Conservation (phyloP, 2,888 invertebrate genomes). For the Spilosoma lubricipeda region DNA sequence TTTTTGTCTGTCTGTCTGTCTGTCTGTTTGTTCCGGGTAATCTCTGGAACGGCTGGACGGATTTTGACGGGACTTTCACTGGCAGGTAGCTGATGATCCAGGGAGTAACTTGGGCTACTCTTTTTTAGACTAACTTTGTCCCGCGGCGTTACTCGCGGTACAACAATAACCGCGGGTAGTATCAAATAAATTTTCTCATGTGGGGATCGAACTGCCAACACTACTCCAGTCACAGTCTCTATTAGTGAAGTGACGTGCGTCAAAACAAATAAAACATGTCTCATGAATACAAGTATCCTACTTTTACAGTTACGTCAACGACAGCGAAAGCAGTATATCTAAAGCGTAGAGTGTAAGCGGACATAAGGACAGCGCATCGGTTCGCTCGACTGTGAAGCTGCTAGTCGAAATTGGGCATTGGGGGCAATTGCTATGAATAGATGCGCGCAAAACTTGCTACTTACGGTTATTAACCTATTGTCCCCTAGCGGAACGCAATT, state of each 20-base stretch:
- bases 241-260: neutral
- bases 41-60: no score
- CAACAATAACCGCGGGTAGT: no score
- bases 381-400: slow-evolving; percentile 38
- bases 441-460: slow-evolving; percentile 38
- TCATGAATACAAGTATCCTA: neutral
- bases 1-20: no score
- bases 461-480: slow-evolving; percentile 48
- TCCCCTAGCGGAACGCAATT: slow-evolving; percentile 39
- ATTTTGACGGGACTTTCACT: no score
- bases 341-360: slow-evolving; percentile 23
- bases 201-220: neutral
- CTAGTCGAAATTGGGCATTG: slow-evolving; percentile 45
- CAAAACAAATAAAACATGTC: neutral
- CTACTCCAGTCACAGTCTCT: neutral
- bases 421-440: slow-evolving; percentile 51
- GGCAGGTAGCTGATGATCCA: no score
- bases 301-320: slow-evolving; percentile 17
- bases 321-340: slow-evolving; percentile 44
- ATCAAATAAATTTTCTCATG: neutral
- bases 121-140: no score
- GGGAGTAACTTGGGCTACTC: no score
- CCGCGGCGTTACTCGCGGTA: no score
- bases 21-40: no score
- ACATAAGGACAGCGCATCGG: slow-evolving; percentile 40